Base-by-base conservation (phyloP, 2,888 invertebrate genomes). In the Tortrix viridana region DNA sequence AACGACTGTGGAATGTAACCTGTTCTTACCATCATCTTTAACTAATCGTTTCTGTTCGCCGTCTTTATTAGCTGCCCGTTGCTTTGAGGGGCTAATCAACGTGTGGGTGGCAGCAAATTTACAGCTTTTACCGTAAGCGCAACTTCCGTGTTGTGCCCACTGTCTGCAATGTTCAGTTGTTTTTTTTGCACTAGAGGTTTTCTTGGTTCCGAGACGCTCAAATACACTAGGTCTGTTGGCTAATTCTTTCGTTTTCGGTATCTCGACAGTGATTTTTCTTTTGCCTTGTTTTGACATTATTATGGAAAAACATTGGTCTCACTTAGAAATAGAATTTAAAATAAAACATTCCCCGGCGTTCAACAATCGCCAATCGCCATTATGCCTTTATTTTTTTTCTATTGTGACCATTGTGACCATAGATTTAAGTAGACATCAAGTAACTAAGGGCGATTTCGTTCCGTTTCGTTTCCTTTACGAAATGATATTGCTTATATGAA, bases 191-290 rank as follows among this genome's bases (percentile, higher is more conserved):
- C 85, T 86, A 32, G 93, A 86, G 67, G 92, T 91, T 80, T 95
- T 95, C 89, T 96, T 96, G 48, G 95, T 96, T 73, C 96, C 96
- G 78, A 96, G 94, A 75, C 96, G 94, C 89, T 96, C 96, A 89
- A 96, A 96, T 73, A 96, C 96, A 93, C 96, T 96, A 71, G 96
- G 96, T 86, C 96, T 94, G 79, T 89, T 89, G 83, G 93, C 84
- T 75, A 94, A 87, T 81, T 94, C 93, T 92, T 95, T 95, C 83
- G 93, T 93, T 93, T 95, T 94, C 82, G 94, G 93, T 88, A 95
- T 93, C 88, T 95, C 95, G 85, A 95, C 95, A 84, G 95, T 95
- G 87, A 95, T 95, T 94, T 95, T 95, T 87, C 95, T 94, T 93
- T 95, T 94, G 88, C 94, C 94, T 94, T 94, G 94, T 92, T 92